Evolutionary conservation across 2,113 vertebrate species (phyloP).

Genomic region (Stigmatopora argus): DNA sequence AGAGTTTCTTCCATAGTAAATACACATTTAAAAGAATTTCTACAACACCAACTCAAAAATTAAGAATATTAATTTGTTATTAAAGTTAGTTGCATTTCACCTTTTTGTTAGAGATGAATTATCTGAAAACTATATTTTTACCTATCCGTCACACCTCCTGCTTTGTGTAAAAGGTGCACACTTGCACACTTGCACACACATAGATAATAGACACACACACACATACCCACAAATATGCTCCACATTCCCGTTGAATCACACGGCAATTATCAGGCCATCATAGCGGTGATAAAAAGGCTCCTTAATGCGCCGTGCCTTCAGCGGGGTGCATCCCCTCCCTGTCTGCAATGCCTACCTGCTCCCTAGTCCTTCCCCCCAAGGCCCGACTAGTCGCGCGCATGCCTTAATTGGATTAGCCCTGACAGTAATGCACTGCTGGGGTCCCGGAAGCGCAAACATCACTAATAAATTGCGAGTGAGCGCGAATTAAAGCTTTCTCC

Average conservation of each 20-base stretch:
- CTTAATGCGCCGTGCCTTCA: conserved; percentile 52
- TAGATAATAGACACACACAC: background rate
- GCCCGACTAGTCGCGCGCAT: conserved; percentile 49
- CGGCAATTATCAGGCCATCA: conserved; percentile 48
- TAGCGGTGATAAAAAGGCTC: conserved; percentile 50
- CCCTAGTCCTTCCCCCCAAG: conserved; percentile 23
- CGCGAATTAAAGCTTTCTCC: conserved; percentile 52
- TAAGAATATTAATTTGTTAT: background rate
- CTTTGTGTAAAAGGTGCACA: conserved; percentile 15
- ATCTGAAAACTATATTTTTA: background rate
- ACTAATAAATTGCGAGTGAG: conserved; percentile 61
- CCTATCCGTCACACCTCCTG: conserved; percentile 26
- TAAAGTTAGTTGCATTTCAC: background rate
- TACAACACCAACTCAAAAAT: background rate
- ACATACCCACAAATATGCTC: conserved; percentile 1
- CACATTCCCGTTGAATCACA: conserved; percentile 23
- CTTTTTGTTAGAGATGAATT: background rate
- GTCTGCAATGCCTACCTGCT: conserved; percentile 36
- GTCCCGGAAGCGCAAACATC: conserved; percentile 54
- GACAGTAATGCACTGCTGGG: conserved; percentile 68
- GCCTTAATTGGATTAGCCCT: conserved; percentile 69
- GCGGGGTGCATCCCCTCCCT: conserved; percentile 35
- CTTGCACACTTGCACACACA: conserved; percentile 1
- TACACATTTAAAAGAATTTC: background rate
- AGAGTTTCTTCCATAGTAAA: too few relatives aligned